Evolutionary conservation across 2,888 invertebrate genomes (phyloP), one percentile per base, ranked within the genome.

Genomic region (Drosophila prostipennis): DNA sequence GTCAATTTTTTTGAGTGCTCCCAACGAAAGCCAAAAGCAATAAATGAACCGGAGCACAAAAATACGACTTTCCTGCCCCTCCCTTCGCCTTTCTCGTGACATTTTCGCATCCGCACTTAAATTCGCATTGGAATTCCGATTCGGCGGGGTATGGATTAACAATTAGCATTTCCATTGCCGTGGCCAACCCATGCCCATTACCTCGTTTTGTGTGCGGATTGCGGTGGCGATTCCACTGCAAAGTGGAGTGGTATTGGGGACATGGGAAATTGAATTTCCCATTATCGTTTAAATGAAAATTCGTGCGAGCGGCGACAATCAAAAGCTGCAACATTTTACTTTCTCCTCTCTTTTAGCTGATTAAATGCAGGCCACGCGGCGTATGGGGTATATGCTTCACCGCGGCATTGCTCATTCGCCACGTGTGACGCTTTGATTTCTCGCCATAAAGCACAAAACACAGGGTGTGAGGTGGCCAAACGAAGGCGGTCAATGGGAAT

Each of bases 261-360:
- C 32, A 61, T 74, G 72, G 74, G 43, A 84, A 85, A 80, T 82
- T 85, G 68, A 80, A 86, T 83, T 80, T 75, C 69, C 77, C 84
- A 83, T 78, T 76, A 80, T 72, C 80, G 80, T 45, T 83, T 77
- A 75, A 83, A 83, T 83, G 81, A 77, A 84, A 78, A 80, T 80
- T 78, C 80, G 83, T 80, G 76, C 65, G 34, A 72, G 16, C 48
- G 10, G 36, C 26, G 13, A 11, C 34, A 55, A 79, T 74, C 32
- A 32, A 32, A 32, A 16, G 43, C 23, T 58, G 64, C 40, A 61
- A 70, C 68, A 34, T 43, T 64, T 45, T 32, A 37, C 14, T 39
- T 13, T 16, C 2, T n/a, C 8, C 36, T 26, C 32, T 45, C 32
- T 42, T 16, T 42, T 59, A 73, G 81, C 79, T 79, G 79, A 79